Evolutionary conservation across 1,140 invertebrate genomes (phyloP).

Genomic region (Meloidogyne exigua): DNA sequence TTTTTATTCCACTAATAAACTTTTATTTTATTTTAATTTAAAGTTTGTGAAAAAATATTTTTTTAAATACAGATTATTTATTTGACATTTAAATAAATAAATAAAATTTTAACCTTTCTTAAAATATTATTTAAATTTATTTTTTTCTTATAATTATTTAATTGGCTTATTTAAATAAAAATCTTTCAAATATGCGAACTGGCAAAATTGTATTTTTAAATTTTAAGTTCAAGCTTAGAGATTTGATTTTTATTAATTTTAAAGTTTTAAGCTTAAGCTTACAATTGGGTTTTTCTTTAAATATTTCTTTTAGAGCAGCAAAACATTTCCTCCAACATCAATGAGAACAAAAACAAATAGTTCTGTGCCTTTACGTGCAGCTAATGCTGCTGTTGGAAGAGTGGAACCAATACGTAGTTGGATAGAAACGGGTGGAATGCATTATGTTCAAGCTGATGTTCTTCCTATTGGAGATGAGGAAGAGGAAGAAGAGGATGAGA

Average conservation of each 20-base stretch:
- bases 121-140: not conserved
- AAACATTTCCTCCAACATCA: constrained; percentile 24
- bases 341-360: constrained; percentile 5
- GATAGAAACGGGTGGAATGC: constrained; percentile 46
- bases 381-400: constrained; percentile 5
- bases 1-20: not conserved
- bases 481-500: constrained; percentile 31
- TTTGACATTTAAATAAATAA: constrained; percentile 6
- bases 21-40: not conserved
- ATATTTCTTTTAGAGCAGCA: constrained; percentile 12
- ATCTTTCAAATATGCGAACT: too few relatives aligned
- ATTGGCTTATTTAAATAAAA: too few relatives aligned
- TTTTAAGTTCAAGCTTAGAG: too few relatives aligned
- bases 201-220: too few relatives aligned
- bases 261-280: too few relatives aligned
- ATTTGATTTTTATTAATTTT: too few relatives aligned
- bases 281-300: not conserved
- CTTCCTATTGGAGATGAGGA: constrained; percentile 32
- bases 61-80: too few relatives aligned
- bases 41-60: not conserved
- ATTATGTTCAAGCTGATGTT: constrained; percentile 37
- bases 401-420: constrained; percentile 26
- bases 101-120: not conserved
- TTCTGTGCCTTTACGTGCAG: not conserved
- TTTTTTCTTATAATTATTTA: too few relatives aligned